Evolutionary conservation across 2,888 invertebrate genomes (phyloP), one percentile per base, ranked within the genome.

Genomic region (Drosophila tripunctata): DNA sequence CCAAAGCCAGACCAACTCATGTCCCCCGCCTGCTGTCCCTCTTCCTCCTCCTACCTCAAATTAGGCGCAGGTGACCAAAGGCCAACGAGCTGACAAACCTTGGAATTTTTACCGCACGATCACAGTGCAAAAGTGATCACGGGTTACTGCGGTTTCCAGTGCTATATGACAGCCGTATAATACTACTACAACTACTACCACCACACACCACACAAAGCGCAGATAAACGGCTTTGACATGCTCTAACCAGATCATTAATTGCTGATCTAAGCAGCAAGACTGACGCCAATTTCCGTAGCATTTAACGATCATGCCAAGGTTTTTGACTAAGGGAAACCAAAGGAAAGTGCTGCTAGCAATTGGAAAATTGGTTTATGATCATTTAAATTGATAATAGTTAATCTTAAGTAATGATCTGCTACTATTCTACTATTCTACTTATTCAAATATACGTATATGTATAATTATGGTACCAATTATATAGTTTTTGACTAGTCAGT

Each of bases 41-140:
- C 15, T 30, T 17, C 60, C 17, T 6, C 40, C n/a, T 21, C 8
- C 48, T 50, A 54, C 64, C 57, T 80, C 87, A 86, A 88, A 88
- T 89, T 88, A 87, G 89, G 79, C 78, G 75, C 85, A 85, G 89
- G 90, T 89, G 90, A 88, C 83, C 89, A 89, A 79, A 85, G 89
- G 89, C 89, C 89, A 89, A 90, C 89, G 76, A 88, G 87, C 89
- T 90, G 90, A 89, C 89, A 89, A 82, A 78, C 80, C 87, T 72
- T 60, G 77, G 87, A 77, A 81, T 82, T 73, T 66, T 27, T 27
- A 63, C 67, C 67, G 61, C 73, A 74, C 73, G 73, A 73, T 73
- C 71, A 41, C 60, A 65, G 70, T 65, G 70, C 71, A 75, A 65
- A 69, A 68, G 38, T 54, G 72, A 75, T 69, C 72, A 72, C 72